Conservation (phyloP, 1,140 invertebrate genomes). For the Physella acuta region DNA sequence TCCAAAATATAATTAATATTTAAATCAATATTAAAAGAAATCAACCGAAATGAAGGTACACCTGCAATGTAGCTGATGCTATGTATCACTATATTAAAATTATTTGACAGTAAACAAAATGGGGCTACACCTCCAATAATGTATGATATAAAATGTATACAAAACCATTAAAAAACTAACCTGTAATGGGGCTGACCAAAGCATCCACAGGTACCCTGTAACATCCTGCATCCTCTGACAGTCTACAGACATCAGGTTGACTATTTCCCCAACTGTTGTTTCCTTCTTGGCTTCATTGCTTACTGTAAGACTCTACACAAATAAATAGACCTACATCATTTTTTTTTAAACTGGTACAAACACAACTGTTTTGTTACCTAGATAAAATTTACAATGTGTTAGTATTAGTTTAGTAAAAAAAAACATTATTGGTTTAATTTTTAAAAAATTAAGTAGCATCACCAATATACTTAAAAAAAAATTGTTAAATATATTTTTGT, state of each 20-base stretch:
- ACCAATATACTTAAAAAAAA: too few species aligned
- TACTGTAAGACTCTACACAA: conserved; percentile 40
- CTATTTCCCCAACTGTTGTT: conserved; percentile 64
- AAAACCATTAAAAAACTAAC: not conserved
- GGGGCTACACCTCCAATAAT: not conserved
- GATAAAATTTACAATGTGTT: too few species aligned
- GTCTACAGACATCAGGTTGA: conserved; percentile 65
- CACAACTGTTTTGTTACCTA: too few species aligned
- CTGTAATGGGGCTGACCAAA: conserved; percentile 73
- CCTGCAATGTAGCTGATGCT: not conserved
- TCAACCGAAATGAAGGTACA: not conserved
- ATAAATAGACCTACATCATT: too few species aligned
- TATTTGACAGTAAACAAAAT: not conserved
- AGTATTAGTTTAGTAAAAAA: too few species aligned
- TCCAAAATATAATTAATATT: too few species aligned
- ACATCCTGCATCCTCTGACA: conserved; percentile 51
- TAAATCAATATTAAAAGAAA: too few species aligned
- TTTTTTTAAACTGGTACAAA: too few species aligned
- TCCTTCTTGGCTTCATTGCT: conserved; percentile 47
- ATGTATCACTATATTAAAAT: not conserved
- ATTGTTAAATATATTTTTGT: too few species aligned
- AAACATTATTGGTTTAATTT: too few species aligned
- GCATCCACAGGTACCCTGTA: conserved; percentile 65
- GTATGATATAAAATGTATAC: not conserved
- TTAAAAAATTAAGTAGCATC: too few species aligned